phyloP scores from a whole-genome alignment of 1,140 invertebrate genomes.

The Orchestia grillus region DNA sequence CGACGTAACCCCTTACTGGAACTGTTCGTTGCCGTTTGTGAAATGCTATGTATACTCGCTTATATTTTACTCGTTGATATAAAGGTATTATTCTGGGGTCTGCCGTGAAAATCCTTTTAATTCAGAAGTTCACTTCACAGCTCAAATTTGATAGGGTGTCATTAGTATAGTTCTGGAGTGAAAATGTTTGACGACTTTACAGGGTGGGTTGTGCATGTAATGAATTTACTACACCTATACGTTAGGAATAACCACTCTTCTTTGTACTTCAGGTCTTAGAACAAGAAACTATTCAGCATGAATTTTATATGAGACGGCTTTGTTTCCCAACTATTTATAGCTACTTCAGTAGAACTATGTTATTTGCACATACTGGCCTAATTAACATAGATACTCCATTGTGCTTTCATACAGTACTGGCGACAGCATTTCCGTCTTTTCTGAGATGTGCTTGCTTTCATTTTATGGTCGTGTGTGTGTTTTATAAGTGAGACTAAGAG shows the following conservation, averaged over 20 bases:
- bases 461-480: neutral
- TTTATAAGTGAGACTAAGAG: slow-evolving; percentile 3
- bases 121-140: neutral
- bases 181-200: too few relatives aligned
- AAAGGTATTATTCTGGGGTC: neutral
- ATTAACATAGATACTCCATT: neutral
- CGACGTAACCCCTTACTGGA: neutral
- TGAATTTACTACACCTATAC: too few relatives aligned
- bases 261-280: too few relatives aligned
- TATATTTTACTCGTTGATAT: neutral
- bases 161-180: neutral
- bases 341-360: too few relatives aligned
- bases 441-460: neutral
- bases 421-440: neutral
- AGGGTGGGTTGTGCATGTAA: too few relatives aligned
- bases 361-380: neutral
- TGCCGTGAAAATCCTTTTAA: too few relatives aligned
- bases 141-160: too few relatives aligned
- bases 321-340: neutral
- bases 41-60: neutral
- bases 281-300: too few relatives aligned
- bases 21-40: neutral
- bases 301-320: neutral
- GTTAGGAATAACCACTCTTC: too few relatives aligned
- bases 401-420: neutral